Base-by-base conservation (phyloP, 2,797 vertebrate genomes). In the Phalanger gymnotis region DNA sequence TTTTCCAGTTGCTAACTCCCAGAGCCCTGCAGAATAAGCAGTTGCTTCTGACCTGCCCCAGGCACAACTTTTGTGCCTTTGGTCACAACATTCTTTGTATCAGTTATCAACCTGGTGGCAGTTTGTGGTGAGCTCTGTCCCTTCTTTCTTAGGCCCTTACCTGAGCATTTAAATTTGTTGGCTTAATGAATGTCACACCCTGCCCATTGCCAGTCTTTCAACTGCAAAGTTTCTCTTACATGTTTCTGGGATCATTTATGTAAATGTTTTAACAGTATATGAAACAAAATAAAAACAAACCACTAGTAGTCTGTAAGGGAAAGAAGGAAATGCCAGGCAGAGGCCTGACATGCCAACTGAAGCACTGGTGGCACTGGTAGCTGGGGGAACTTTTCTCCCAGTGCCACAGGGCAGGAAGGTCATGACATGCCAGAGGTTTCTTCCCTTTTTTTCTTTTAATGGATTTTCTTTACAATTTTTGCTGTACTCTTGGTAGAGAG, bases 191-290 rank as follows among this genome's bases (percentile, higher is more conserved):
- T 93, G 40, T 95, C 94, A 96, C 47, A 57, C 53, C 58, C 61
- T 92, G 96, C 93, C 56, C 93, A 94, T 56, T 94, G 73, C 30
- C 25, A 93, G 54, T 54, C 92, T 97, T 97, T 91, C 94, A n/a
- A 90, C 91, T 93, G n/a, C n/a, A n/a, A n/a, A n/a, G n/a, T n/a
- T n/a, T n/a, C n/a, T n/a, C n/a, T n/a, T n/a, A 25, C 27, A 22
- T 54, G 91, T 94, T 94, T 93, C 94, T 96, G 53, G 95, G 91
- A 73, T 91, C 94, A 90, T 81, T 94, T 91, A 7, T 73, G 93
- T 94, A 96, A 91, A 93, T 55, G n/a, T 56, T 34, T 40, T 95
- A 92, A 94, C 53, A 94, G 40, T 93, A 87, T 81, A 81, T 25
- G 28, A 40, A 47, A 47, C 40, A 87, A 87, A 87, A 87, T 87